Base-by-base conservation (phyloP, 1,140 invertebrate genomes). In the Macrostomum lignano region DNA sequence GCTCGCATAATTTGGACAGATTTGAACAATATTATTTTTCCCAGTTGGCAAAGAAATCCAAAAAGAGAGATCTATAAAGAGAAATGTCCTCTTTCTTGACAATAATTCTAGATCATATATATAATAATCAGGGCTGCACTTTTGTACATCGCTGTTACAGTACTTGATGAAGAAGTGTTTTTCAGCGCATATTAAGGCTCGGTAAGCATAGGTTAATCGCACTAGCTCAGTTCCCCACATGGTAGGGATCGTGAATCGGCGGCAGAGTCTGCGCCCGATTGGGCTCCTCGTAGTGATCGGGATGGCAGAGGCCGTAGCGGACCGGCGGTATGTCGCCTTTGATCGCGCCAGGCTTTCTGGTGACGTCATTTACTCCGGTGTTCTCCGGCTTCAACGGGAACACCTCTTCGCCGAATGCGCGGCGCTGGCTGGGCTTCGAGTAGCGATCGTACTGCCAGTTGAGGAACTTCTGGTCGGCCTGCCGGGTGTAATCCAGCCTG, bases 301-400 rank as follows among this genome's bases (percentile, higher is more conserved):
- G 23, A 17, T 36, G 35, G 28, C 33, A 36, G 21, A 36, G n/a
- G 11, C 35, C 35, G 14, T 25, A 36, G 9, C 28, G 23, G 10
- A 25, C 14, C 6, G 26, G 21, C n/a, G 13, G 19, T 4, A 35
- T 25, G 17, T 37, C 15, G 25, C 36, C 36, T 11, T 37, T 20
- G 7, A 23, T 34, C 19, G 20, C 19, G 9, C 35, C 28, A 3
- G 36, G 36, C 9, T 28, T 28, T 3, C 26, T 14, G 19, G 26
- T 28, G 15, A 28, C 26, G 19, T 28, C 19, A 9, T 28, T 28
- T 14, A 28, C 19, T 28, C 19, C 26, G 7, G 14, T 28, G 19
- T 15, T 15, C 9, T 15, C 26, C 4, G 26, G 26, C 5, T 17
- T 14, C 9, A 15, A 15, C 15, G 26, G 26, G 9, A 28, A 28